Evolutionary conservation across 2,113 vertebrate genomes (phyloP).

Genomic region (Gopherus flavomarginatus): DNA sequence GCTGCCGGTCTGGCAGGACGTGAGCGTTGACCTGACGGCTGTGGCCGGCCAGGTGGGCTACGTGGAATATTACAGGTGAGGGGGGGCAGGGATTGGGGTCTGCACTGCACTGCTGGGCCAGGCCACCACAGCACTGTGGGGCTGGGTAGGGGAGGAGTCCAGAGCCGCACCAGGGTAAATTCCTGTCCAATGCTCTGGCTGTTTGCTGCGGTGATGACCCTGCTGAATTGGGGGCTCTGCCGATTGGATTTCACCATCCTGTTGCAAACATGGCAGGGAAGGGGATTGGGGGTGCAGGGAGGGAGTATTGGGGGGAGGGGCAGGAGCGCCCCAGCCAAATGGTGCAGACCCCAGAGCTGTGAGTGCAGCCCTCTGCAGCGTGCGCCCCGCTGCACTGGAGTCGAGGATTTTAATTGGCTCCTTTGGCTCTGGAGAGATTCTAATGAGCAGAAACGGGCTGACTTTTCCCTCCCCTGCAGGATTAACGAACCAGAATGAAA

Average conservation of each 20-base stretch:
- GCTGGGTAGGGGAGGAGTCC: neutral
- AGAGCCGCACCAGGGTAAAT: no score
- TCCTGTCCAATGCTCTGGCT: no score
- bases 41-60: constrained; percentile 76
- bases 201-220: neutral
- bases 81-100: fast-evolving
- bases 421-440: neutral
- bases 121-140: fast-evolving
- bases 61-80: constrained; percentile 93
- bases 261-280: neutral
- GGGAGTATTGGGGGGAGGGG: neutral
- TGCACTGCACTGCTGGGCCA: fast-evolving
- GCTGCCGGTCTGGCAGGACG: constrained; percentile 84
- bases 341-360: neutral
- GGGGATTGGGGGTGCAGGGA: neutral
- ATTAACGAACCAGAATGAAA: neutral
- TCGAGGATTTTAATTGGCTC: neutral
- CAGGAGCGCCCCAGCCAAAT: neutral
- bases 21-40: constrained; percentile 80
- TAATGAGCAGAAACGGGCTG: neutral
- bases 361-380: neutral
- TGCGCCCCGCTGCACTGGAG: neutral
- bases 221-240: neutral
- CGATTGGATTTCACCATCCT: neutral
- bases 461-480: neutral